These are phyloP conservation scores for Sphaerophoria taeniata DNA, from an alignment of 2,888 invertebrate species.

Conservation along the genomic window DNA sequence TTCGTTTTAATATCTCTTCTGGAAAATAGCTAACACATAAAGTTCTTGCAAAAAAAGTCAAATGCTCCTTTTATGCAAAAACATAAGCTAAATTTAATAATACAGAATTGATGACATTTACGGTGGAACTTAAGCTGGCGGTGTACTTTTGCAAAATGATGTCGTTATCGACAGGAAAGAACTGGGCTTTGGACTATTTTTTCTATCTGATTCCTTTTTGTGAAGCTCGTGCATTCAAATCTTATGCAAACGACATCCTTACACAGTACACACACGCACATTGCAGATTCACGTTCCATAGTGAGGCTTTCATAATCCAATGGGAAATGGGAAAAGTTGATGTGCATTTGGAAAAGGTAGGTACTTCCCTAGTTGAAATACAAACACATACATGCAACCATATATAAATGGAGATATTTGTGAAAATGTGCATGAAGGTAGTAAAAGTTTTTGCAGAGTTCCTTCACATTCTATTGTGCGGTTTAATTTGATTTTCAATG, in stretches of 20 bases:
- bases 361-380: constrained; percentile 50
- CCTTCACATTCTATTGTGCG: constrained; percentile 68
- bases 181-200: constrained; percentile 49
- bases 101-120: constrained; percentile 24
- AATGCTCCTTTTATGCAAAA: constrained; percentile 26
- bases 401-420: background rate
- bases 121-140: constrained; percentile 3
- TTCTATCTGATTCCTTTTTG: constrained; percentile 50
- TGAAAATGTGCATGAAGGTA: background rate
- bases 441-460: constrained; percentile 68
- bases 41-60: background rate
- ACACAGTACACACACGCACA: constrained; percentile 27
- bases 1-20: no score
- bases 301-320: constrained; percentile 67
- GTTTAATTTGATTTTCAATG: constrained; percentile 71
- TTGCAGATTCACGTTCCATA: constrained; percentile 47
- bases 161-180: constrained; percentile 66
- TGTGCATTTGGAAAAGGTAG: constrained; percentile 60
- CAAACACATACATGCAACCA: background rate
- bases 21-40: constrained; percentile 28
- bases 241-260: constrained; percentile 67
- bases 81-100: constrained; percentile 25
- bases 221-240: constrained; percentile 64
- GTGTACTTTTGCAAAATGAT: constrained; percentile 48
- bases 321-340: constrained; percentile 66